Base-by-base conservation (phyloP, 1,140 invertebrate genomes). In the Bombus difficillimus region DNA sequence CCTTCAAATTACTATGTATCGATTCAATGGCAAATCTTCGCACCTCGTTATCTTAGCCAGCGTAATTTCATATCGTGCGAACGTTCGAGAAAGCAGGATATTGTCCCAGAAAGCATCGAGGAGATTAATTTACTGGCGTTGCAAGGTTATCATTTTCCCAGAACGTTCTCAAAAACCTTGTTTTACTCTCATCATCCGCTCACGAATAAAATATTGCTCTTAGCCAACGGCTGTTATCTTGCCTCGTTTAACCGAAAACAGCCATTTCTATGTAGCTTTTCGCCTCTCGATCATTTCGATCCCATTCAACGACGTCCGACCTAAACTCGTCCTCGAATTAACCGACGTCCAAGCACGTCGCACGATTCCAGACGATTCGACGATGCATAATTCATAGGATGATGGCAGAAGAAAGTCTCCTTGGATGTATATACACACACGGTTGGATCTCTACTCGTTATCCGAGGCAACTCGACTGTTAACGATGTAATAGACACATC, bases 401-500 rank as follows among this genome's bases (percentile, higher is more conserved):
- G 37, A 43, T 32, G 34, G 15, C 32, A 37, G 83, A 84, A 79
- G 39, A 72, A 79, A 72, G 53, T 72, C 13, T 32, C n/a, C n/a
- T 32, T 15, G 34, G 2, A 39, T 1, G 37, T 69, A 39, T 4
- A 13, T 13, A 15, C 18, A 69, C 53, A 53, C 47, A 53, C 47
- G 47, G 32, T 25, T 62, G 66, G 66, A 75, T 75, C 39, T 43
- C 43, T n/a, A 18, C 59, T 78, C 34, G 83, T 59, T 72, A 72
- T 79, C 76, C 41, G 34, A 43, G 76, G 32, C 47, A 59, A n/a
- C n/a, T 28, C 39, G 39, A 72, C 76, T 84, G 83, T 84, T 79
- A 84, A 84, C 83, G 83, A 84, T 72, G 76, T 79, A 84, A 84
- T 79, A 79, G 83, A 84, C 83, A 84, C 83, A 84, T 84, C 83